Percentiles rank a stretch among this genome's conserved stretches.
phyloP scores from a whole-genome alignment of 2,113 vertebrate species.

The Esox niger region DNA sequence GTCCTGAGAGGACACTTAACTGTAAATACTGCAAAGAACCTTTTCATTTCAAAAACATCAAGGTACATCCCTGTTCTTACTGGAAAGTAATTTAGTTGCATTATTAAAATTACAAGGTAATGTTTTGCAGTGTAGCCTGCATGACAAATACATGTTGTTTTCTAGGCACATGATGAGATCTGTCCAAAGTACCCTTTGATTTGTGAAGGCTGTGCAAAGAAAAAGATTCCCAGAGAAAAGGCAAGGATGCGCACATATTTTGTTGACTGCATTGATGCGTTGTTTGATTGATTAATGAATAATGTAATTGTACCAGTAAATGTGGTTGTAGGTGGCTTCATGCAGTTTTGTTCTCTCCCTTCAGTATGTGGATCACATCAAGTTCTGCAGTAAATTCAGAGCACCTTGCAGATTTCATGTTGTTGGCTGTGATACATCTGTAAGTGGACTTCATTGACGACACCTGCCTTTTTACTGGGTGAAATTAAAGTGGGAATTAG shows the following conservation, averaged over 20 bases:
- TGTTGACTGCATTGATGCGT: neutral
- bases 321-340: neutral
- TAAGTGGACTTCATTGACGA: slow-evolving; percentile 66
- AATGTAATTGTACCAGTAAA: neutral
- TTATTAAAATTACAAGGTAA: neutral
- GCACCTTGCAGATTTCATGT: slow-evolving; percentile 86
- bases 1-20: slow-evolving; percentile 78
- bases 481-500: slow-evolving; percentile 7
- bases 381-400: slow-evolving; percentile 84
- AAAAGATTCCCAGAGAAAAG: slow-evolving; percentile 89
- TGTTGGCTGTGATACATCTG: slow-evolving; percentile 83
- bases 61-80: slow-evolving; percentile 55
- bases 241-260: slow-evolving; percentile 54
- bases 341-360: slow-evolving; percentile 42
- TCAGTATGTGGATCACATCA: slow-evolving; percentile 92
- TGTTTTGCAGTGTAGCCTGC: neutral
- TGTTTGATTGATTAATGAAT: neutral
- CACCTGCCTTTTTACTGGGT: slow-evolving; percentile 28
- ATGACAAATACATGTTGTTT: neutral
- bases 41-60: slow-evolving; percentile 73
- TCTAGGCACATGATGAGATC: slow-evolving; percentile 86
- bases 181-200: slow-evolving; percentile 92
- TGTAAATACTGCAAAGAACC: slow-evolving; percentile 80
- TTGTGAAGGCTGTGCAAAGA: slow-evolving; percentile 90
- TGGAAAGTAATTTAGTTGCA: neutral